Evolutionary conservation across 1,140 invertebrate genomes (phyloP).

Genomic region (Scaptomyza pallida): DNA sequence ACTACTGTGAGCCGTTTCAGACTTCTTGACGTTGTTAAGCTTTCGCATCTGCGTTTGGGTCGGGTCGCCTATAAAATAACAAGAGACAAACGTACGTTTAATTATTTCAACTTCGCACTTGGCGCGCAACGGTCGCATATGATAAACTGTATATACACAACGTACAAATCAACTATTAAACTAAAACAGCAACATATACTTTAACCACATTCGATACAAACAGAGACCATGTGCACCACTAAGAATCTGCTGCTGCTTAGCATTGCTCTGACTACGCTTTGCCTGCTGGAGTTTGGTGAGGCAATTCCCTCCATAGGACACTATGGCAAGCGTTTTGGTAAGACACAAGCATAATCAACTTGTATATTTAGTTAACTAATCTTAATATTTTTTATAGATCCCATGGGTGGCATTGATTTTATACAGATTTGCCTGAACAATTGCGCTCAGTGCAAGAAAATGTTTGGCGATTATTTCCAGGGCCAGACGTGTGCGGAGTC

Average conservation of each 20-base stretch:
- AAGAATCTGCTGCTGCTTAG: constrained; percentile 50
- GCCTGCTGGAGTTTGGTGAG: constrained; percentile 46
- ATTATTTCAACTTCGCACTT: constrained; percentile 72
- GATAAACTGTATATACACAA: too few relatives aligned
- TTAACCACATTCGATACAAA: neutral
- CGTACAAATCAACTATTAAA: neutral
- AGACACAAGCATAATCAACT: neutral
- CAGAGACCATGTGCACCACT: constrained; percentile 51
- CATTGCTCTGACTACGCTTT: constrained; percentile 47
- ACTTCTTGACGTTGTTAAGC: constrained; percentile 66
- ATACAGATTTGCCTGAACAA: constrained; percentile 90
- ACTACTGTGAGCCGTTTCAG: constrained; percentile 35
- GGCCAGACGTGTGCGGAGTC: constrained; percentile 92
- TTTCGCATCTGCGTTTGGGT: constrained; percentile 72
- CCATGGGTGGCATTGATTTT: constrained; percentile 78
- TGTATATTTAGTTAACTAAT: neutral
- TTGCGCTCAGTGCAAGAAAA: constrained; percentile 94
- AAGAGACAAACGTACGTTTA: constrained; percentile 73
- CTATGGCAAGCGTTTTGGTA: constrained; percentile 77
- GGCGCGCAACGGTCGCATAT: constrained; percentile 56
- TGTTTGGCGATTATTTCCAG: constrained; percentile 93
- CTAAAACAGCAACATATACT: neutral
- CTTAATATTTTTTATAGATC: constrained; percentile 47
- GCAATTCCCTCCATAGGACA: constrained; percentile 70
- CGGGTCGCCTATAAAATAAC: constrained; percentile 70